Conservation (phyloP, 2,888 invertebrate species). For the Nectonema munidae region DNA sequence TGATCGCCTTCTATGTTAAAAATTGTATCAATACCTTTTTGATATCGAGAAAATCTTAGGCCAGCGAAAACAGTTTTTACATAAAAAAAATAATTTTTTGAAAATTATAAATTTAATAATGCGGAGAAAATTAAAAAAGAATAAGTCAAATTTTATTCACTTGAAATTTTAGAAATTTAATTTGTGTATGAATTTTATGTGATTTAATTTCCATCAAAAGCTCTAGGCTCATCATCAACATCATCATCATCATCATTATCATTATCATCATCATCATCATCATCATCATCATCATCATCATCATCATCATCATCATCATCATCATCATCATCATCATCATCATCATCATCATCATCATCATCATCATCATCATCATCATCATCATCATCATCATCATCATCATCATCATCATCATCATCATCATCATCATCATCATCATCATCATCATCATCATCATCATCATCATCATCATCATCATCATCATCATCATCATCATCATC, state of each 20-base stretch:
- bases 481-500: conserved; percentile 5
- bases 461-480: conserved; percentile 5
- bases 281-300: conserved; percentile 5
- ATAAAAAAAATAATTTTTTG: too few relatives aligned
- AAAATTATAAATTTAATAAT: too few relatives aligned
- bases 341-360: conserved; percentile 5
- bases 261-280: conserved; percentile 5
- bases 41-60: too few relatives aligned
- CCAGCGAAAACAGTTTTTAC: too few relatives aligned
- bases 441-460: conserved; percentile 5
- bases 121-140: too few relatives aligned
- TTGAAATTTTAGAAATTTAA: neutral
- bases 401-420: conserved; percentile 5
- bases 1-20: too few relatives aligned
- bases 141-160: too few relatives aligned
- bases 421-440: conserved; percentile 5
- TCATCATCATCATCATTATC: conserved; percentile 5
- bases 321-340: conserved; percentile 5
- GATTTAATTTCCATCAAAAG: conserved; percentile 16
- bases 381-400: conserved; percentile 5
- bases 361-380: conserved; percentile 5
- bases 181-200: neutral
- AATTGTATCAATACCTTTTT: too few relatives aligned
- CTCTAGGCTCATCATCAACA: conserved; percentile 13
- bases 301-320: conserved; percentile 5